phyloP scores from a whole-genome alignment of 2,797 vertebrate species.

The Moxostoma hubbsi region DNA sequence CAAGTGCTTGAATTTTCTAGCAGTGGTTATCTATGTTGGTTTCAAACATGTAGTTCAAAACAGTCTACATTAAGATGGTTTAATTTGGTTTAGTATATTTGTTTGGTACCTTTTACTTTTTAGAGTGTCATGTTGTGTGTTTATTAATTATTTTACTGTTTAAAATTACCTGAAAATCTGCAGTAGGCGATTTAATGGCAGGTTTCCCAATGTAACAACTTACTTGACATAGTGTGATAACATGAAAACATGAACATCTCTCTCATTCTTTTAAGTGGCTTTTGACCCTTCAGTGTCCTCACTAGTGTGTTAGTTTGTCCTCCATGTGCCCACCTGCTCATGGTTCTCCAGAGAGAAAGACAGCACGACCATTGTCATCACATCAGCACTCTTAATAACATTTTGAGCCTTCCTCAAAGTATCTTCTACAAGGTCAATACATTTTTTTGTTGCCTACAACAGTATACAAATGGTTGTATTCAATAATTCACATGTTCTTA shows the following conservation, averaged over 20 bases:
- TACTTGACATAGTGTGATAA: neutral
- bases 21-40: neutral
- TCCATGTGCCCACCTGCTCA: neutral
- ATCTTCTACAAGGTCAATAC: neutral
- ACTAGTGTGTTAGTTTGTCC: neutral
- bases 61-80: too few species aligned
- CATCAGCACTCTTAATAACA: neutral
- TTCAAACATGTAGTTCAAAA: neutral
- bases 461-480: neutral
- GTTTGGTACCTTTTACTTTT: too few species aligned
- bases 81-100: too few species aligned
- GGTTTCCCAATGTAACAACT: neutral
- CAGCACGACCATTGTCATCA: neutral
- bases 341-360: neutral
- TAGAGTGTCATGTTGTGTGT: too few species aligned
- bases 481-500: neutral
- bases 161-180: neutral
- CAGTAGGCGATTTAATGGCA: neutral
- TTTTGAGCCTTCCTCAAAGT: neutral
- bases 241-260: neutral
- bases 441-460: neutral
- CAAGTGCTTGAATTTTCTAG: too few species aligned
- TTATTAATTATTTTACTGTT: neutral
- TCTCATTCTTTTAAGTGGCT: constrained; percentile 3
- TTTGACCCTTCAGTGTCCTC: constrained; percentile 1